phyloP scores from a whole-genome alignment of 2,888 invertebrate species.

The Ormyrus nitidulus region DNA sequence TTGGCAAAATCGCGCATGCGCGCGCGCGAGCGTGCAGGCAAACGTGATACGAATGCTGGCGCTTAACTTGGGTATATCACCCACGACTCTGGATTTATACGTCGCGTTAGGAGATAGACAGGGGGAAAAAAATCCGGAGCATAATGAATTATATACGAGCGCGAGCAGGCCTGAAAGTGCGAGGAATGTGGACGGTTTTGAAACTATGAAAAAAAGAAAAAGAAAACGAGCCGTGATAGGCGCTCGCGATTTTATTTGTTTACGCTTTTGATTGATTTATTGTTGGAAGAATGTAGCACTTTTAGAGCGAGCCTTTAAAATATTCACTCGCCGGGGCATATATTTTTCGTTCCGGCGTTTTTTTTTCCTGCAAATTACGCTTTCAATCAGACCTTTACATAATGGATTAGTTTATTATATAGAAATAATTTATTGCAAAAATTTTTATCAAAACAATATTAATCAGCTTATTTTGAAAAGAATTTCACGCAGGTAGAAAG shows the following conservation, averaged over 20 bases:
- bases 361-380: too few species aligned
- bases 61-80: constrained; percentile 1
- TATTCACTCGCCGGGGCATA: too few species aligned
- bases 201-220: constrained; percentile 16
- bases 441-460: too few species aligned
- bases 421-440: too few species aligned
- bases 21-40: neutral
- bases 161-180: constrained; percentile 1
- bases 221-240: too few species aligned
- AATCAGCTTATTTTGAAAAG: too few species aligned
- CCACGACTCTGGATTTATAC: constrained; percentile 29
- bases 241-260: neutral
- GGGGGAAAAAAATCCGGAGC: neutral
- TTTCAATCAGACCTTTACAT: too few species aligned
- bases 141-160: constrained; percentile 1
- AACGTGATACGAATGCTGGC: constrained; percentile 30
- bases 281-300: neutral
- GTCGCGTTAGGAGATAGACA: constrained; percentile 1
- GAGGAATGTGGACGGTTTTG: constrained; percentile 12
- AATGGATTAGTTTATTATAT: too few species aligned
- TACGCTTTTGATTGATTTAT: constrained; percentile 31
- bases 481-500: too few species aligned
- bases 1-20: constrained; percentile 21
- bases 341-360: too few species aligned
- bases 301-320: too few species aligned